phyloP scores from a whole-genome alignment of 1,140 invertebrate genomes.

The Drosophila sturtevanti region DNA sequence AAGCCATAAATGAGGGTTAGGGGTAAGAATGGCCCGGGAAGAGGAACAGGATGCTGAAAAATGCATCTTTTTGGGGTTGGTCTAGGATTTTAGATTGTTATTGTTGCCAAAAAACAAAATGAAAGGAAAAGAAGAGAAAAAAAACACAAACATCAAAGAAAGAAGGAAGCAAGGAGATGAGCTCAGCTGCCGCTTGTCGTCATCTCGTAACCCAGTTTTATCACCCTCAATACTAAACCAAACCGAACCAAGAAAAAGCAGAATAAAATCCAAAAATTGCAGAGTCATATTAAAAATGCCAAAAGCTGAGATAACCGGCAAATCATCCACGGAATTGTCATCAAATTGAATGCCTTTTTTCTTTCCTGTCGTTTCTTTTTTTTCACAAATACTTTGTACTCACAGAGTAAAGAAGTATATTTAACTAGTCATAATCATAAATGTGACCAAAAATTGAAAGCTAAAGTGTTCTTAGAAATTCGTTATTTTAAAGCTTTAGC shows the following conservation, averaged over 20 bases:
- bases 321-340: constrained; percentile 79
- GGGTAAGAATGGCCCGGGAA: not conserved
- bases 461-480: too few species aligned
- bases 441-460: too few species aligned
- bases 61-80: constrained; percentile 40
- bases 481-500: too few species aligned
- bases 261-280: constrained; percentile 49
- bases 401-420: not conserved
- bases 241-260: constrained; percentile 12
- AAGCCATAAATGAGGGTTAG: constrained; percentile 32
- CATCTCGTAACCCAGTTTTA: constrained; percentile 48
- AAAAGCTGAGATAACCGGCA: constrained; percentile 73
- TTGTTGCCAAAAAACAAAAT: constrained; percentile 33
- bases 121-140: not conserved
- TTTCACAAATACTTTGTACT: not conserved
- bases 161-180: constrained; percentile 34
- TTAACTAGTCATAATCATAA: not conserved
- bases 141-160: constrained; percentile 50
- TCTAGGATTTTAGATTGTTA: constrained; percentile 44
- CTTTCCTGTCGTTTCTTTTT: constrained; percentile 29
- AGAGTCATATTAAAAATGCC: constrained; percentile 77
- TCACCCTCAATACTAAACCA: constrained; percentile 17
- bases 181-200: constrained; percentile 61
- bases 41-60: constrained; percentile 19
- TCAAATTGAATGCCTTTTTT: constrained; percentile 73